Base-by-base conservation (phyloP, 2,888 invertebrate species). In the Mythimna albipuncta region DNA sequence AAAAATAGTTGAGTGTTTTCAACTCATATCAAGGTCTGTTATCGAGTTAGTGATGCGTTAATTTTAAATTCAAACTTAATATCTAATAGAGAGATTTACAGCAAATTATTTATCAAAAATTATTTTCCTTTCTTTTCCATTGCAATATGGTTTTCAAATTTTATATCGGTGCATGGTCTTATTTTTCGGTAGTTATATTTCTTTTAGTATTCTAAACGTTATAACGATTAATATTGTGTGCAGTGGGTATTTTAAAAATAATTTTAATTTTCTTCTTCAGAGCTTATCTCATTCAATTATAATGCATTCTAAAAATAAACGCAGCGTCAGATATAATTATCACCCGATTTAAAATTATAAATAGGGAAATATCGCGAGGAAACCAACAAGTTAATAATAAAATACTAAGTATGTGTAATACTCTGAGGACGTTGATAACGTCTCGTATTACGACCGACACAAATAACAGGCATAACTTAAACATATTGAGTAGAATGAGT, bases 11-110 rank as follows among this genome's bases (percentile, higher is more conserved):
- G 72, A 84, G 77, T 83, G 82, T 86, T 88, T 87, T 78, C 86
- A 85, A 86, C 86, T 79, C 81, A 62, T 78, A 82, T 87, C 89
- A 92, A 91, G 90, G 91, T 82, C 87, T 86, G 72, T 84, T 77
- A 72, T 84, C 75, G 83, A 79, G 83, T 85, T 84, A 85, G 68
- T 82, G 80, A 77, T 83, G 83, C 82, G 82, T 83, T 88, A 79
- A 87, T 88, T 85, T 85, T 85, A 83, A 81, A 79, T 61, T 75
- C 67, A 77, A 69, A 41, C 61, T 64, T 77, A 47, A 13, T 26
- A 38, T 73, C 0, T 32, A 52, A 16, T 55, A 32, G 19, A 62
- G 4, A n/a, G 6, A 44, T 64, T 19, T 50, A 35, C 11, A 9
- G 1, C 6, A 26, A 13, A 6, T 13, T 47, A 32, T 72, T 44